Base-by-base conservation (phyloP, 2,888 invertebrate genomes). In the Scotopteryx bipunctaria region DNA sequence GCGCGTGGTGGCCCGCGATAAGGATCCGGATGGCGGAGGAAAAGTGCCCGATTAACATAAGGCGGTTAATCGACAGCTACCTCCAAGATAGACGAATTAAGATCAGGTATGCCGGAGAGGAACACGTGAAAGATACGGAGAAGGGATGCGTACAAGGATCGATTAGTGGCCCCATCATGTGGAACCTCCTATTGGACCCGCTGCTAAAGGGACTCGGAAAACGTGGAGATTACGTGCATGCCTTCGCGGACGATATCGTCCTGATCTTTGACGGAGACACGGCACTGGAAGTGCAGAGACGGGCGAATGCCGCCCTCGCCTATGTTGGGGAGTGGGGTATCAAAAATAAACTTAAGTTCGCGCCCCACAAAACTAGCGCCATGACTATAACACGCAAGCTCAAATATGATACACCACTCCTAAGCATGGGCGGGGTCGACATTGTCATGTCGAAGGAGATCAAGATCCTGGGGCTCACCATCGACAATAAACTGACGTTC, bases 161-260 rank as follows among this genome's bases (percentile, higher is more conserved):
- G 3, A 14, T 11, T 3, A 29, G 40, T 4, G 29, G 40, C 1
- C 27, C 40, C 1, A 29, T 40, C 8, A 11, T 40, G 2, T 38
- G 29, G 40, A 40, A 40, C 9, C 40, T 44, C 2, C 33, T 44
- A 0, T n/a, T 43, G n/a, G 44, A 44, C 6, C 23, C 44, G 2
- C 17, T 41, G 1, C 25, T 44, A 2, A 33, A 16, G 15, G 43
- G 25, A 2, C 35, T 44, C 2, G 38, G 23, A 9, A 2, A 15
- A 4, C 16, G 32, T 0, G 33, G 21, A 6, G 31, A 31, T 1
- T 38, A 46, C 8, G 14, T 14, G 13, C 45, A 45, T 13, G 45
- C 45, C 0, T 45, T 45, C 32, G 41, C 41, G 8, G 41, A 54
- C 44, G 40, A 54, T 44, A 35, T 48, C 14, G 43, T 50, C 35